These are phyloP conservation scores for Eretmocerus hayati DNA, from an alignment of 2,888 invertebrate genomes.

Conservation along the genomic window DNA sequence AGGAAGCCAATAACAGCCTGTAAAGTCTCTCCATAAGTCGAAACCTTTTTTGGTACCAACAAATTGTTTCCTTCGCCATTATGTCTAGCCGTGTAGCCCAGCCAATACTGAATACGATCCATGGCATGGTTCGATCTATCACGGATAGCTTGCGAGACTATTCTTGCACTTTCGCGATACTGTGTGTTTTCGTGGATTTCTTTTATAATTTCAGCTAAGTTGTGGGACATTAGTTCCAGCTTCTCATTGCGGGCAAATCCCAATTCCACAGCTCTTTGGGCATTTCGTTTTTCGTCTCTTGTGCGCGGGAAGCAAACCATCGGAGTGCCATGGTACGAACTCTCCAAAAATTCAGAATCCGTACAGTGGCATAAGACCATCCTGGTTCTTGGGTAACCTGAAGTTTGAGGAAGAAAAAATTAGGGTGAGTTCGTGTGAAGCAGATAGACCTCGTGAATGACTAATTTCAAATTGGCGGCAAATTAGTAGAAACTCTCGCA, in stretches of 20 bases:
- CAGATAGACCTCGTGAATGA: no score
- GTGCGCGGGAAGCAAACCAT: constrained; percentile 41
- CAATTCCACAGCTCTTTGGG: constrained; percentile 32
- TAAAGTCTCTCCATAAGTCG: constrained; percentile 34
- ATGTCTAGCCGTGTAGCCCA: constrained; percentile 36
- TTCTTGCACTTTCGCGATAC: constrained; percentile 38
- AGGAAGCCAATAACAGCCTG: constrained; percentile 34
- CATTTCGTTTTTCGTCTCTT: constrained; percentile 33
- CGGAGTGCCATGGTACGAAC: constrained; percentile 41
- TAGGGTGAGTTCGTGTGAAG: no score
- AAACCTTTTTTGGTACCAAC: constrained; percentile 26
- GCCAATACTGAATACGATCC: constrained; percentile 39
- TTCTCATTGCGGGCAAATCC: constrained; percentile 31
- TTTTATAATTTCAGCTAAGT: constrained; percentile 26
- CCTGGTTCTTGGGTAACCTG: constrained; percentile 39
- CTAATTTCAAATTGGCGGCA: no score
- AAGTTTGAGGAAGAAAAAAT: constrained; percentile 8
- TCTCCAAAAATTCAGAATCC: constrained; percentile 40
- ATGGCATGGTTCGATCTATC: constrained; percentile 39
- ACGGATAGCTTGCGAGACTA: constrained; percentile 37
- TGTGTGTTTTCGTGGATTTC: constrained; percentile 31
- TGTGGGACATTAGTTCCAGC: constrained; percentile 24
- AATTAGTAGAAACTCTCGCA: no score
- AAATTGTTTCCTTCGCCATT: constrained; percentile 31
- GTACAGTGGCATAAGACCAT: constrained; percentile 39